Base-by-base conservation (phyloP, 2,113 vertebrate species). In the Tachysurus fulvidraco region DNA sequence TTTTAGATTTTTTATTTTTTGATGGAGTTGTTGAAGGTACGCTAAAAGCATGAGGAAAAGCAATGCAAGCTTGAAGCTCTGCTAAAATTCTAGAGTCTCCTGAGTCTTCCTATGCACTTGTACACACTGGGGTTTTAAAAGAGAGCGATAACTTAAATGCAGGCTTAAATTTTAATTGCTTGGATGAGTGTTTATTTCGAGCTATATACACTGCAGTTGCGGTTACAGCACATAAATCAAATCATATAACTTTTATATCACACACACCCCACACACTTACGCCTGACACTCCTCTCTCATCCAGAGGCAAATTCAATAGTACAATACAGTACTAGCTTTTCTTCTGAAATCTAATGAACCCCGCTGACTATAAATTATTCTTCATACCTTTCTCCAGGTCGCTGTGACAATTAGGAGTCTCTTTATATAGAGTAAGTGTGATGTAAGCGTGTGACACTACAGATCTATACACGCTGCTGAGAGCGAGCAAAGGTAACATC, bases 371-470 rank as follows among this genome's bases (percentile, higher is more conserved):
- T 79, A 44, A 67, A 11, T 21, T 23, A 59, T 16, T 78, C 77
- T 87, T 71, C 52, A 86, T 79, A 78, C 54, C 78, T 80, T 19
- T 41, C 21, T 28, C 28, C 23, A 57, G 28, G 46, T 28, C 28
- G 16, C 21, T 28, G 19, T 60, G 44, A n/a, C 71, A 69, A 77
- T 76, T 30, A 74, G 52, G 88, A 89, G 88, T 77, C 90, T 92
- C 44, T 88, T 92, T 91, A 90, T 88, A 86, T 84, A 78, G 88
- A 89, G 88, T n/a, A 76, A 89, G 79, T 86, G 78, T 81, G 90
- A 90, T 50, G 21, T 57, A 50, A 50, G 46, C 11, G 12, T 55
- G 50, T 2, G 25, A 52, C 64, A 36, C 28, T 30, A 54, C 50
- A 64, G 44, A 82, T 77, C 59, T 12, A 36, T 46, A 52, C 44